Percentiles rank a stretch among this genome's conserved stretches.
Conservation (phyloP, 2,888 invertebrate species). For the Hirtodrosophila duncani region DNA sequence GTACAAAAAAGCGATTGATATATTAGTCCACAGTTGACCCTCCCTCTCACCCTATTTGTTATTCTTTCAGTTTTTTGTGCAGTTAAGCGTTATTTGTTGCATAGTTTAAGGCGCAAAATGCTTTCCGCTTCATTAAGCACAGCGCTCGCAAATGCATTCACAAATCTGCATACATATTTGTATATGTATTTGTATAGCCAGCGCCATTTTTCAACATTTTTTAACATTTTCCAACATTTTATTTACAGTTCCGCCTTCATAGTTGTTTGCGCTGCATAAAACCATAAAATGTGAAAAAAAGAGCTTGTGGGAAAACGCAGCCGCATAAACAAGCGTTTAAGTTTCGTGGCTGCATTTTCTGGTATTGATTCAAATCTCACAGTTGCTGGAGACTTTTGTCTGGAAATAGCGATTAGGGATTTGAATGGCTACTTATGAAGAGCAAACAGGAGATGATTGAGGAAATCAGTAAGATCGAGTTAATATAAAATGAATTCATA, state of each 20-base stretch:
- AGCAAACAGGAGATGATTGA: too few species aligned
- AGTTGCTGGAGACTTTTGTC: too few species aligned
- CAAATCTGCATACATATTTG: background rate
- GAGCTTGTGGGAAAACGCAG: constrained; percentile 15
- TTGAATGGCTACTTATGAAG: too few species aligned
- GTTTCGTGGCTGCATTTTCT: constrained; percentile 15
- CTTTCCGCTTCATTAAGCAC: constrained; percentile 26
- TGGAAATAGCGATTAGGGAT: too few species aligned
- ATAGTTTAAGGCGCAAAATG: constrained; percentile 1
- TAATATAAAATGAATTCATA: too few species aligned
- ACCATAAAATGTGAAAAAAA: constrained; percentile 18
- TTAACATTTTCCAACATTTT: constrained; percentile 9
- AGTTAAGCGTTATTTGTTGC: background rate
- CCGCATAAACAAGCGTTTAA: background rate
- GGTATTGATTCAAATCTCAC: too few species aligned
- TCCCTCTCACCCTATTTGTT: too few species aligned
- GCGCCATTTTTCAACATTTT: constrained; percentile 8
- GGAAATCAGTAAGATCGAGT: too few species aligned
- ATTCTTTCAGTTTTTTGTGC: background rate
- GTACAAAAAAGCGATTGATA: too few species aligned
- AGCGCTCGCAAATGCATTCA: background rate
- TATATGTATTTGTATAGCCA: background rate
- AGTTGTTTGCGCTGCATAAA: constrained; percentile 1
- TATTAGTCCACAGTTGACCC: too few species aligned
- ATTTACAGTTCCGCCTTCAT: constrained; percentile 20